Percentiles rank a stretch among this genome's conserved stretches.
phyloP scores from a whole-genome alignment of 2,113 vertebrate genomes.

The Carollia perspicillata region DNA sequence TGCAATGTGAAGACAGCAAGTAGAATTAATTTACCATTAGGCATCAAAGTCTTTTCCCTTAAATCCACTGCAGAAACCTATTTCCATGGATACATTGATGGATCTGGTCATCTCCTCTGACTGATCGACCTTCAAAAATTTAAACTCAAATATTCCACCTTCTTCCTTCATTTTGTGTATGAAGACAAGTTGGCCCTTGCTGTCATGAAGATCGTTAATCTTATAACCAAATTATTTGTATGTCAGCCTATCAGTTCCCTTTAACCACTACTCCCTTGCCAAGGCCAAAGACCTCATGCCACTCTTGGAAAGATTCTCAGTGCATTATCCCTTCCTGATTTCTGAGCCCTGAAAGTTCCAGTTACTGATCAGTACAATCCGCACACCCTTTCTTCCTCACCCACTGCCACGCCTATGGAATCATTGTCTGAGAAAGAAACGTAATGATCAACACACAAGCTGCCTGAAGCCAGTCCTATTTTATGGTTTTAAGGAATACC shows the following conservation, averaged over 20 bases:
- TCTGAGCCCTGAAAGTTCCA: background rate
- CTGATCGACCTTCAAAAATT: background rate
- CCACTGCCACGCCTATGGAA: background rate
- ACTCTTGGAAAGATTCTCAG: background rate
- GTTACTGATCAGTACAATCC: background rate
- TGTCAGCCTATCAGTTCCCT: background rate
- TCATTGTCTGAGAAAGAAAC: background rate
- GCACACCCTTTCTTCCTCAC: background rate
- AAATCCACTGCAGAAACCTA: background rate
- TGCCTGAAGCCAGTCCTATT: background rate
- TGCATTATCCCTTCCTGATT: background rate
- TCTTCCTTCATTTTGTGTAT: background rate
- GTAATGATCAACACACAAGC: background rate
- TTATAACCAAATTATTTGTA: background rate
- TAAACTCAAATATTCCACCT: background rate
- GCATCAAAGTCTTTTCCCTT: background rate
- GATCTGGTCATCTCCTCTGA: background rate
- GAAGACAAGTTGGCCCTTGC: background rate
- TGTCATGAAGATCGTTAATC: background rate
- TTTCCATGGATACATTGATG: background rate
- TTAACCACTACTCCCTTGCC: background rate
- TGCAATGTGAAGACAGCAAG: background rate
- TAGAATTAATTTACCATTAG: background rate
- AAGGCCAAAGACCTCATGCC: background rate
- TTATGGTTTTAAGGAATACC: background rate